Conservation (phyloP, 2,113 vertebrate genomes). For the Herpailurus yagouaroundi region DNA sequence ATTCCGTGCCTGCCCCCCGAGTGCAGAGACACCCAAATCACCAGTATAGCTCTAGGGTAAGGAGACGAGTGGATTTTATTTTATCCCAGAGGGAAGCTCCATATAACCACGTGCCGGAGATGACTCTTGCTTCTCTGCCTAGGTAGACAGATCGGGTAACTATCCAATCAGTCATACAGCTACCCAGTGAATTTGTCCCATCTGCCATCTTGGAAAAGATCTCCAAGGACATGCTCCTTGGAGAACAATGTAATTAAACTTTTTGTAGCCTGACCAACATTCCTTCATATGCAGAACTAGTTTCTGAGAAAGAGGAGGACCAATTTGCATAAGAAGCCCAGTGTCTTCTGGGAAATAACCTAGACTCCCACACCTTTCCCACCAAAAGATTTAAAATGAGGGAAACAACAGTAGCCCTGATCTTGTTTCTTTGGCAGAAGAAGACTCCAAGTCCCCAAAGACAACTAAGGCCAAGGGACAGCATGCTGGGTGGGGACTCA, state of each 20-base stretch:
- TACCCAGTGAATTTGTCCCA: not conserved
- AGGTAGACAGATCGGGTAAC: not conserved
- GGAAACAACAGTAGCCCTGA: not conserved
- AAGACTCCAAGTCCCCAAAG: not conserved
- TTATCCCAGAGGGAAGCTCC: not conserved
- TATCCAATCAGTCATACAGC: not conserved
- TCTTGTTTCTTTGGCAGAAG: not conserved
- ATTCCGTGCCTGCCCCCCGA: not conserved
- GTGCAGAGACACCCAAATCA: not conserved
- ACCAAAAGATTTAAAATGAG: not conserved
- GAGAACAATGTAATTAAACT: not conserved
- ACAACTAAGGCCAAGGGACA: not conserved
- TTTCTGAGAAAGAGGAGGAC: not conserved
- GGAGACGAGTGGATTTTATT: not conserved
- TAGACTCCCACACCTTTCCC: not conserved
- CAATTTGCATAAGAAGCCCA: not conserved
- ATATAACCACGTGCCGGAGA: rapidly evolving
- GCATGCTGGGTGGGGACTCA: too few relatives aligned
- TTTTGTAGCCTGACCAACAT: not conserved
- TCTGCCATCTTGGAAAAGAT: not conserved
- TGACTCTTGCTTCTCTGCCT: not conserved
- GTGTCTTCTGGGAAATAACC: not conserved
- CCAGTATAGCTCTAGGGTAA: not conserved
- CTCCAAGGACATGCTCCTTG: not conserved
- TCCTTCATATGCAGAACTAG: not conserved